Evolutionary conservation across 2,113 vertebrate genomes (phyloP), one percentile per base, ranked within the genome.

Genomic region (Sturnus vulgaris): DNA sequence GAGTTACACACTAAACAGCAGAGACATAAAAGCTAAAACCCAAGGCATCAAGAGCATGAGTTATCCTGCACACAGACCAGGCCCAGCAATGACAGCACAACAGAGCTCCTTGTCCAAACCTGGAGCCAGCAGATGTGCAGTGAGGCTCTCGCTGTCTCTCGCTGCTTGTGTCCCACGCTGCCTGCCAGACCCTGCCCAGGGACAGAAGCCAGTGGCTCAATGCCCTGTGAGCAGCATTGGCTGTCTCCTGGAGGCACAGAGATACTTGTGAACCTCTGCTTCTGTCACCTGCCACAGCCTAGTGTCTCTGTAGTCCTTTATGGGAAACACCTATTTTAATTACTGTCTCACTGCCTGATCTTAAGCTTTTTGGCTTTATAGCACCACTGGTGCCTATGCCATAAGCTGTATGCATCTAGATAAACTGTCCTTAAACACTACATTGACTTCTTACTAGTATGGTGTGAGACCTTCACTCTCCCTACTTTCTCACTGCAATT

Each of bases 121-220:
- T 49, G 37, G 9, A 50, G 5, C 5, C 31, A 23, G 20, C 9
- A 53, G 44, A 19, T 1, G 35, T 5, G 15, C 42, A 50, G 16
- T 1, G 21, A 52, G 24, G 24, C 28, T 61, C 24, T n/a, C 8
- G 7, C 18, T 28, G 6, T 56, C 12, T 44, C 31, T 39, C 31
- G 21, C 47, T 63, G 10, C 8, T 0, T 6, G 13, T 7, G 20
- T 57, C 28, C 28, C 1, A 0, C 1, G 1, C 11, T 66, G 42
- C 25, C 42, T 46, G 4, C 27, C 50, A 86, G 46, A 65, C 28
- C 53, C 40, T 10, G 10, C 23, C 59, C 42, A 33, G 33, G 20
- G 13, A 76, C 19, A 72, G 42, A 7, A 69, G 47, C 25, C 40
- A 8, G 13, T 37, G 20, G 17, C 9, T 91, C 37, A 9, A 5